A percentile compares a stretch with the other conserved stretches of the same genome.
phyloP scores from a whole-genome alignment of 2,797 vertebrate species.

The Podargus strigoides region DNA sequence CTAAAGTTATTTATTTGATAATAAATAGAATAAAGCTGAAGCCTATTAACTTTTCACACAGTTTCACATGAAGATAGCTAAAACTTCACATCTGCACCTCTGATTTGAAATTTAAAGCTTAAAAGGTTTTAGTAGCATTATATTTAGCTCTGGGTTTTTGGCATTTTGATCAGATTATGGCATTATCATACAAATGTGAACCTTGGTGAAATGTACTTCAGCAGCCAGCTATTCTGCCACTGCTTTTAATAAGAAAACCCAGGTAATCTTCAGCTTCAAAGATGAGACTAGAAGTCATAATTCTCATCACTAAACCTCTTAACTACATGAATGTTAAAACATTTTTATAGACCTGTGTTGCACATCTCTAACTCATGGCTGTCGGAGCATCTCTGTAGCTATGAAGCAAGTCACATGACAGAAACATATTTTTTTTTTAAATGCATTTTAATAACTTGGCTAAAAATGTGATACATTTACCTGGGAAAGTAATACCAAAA shows the following conservation, averaged over 20 bases:
- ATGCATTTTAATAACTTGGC: neutral
- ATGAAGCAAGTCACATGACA: neutral
- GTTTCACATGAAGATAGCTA: neutral
- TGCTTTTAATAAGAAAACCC: neutral
- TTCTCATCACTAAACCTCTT: neutral
- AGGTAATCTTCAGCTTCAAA: neutral
- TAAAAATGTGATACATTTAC: neutral
- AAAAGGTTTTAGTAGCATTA: neutral
- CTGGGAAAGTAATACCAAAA: neutral
- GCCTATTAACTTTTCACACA: neutral
- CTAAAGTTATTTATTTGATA: neutral
- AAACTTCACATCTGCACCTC: neutral
- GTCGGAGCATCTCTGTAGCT: neutral
- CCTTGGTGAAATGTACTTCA: neutral
- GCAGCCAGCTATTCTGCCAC: neutral
- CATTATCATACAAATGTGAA: neutral
- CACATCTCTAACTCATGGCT: neutral
- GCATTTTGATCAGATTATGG: neutral
- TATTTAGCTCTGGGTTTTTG: neutral
- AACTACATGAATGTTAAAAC: neutral
- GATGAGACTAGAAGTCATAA: neutral
- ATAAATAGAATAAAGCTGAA: neutral
- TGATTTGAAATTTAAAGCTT: neutral
- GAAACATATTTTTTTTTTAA: neutral
- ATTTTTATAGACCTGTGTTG: neutral